These are phyloP conservation scores for Melanostoma mellinum DNA, from an alignment of 2,888 invertebrate genomes.

Conservation along the genomic window DNA sequence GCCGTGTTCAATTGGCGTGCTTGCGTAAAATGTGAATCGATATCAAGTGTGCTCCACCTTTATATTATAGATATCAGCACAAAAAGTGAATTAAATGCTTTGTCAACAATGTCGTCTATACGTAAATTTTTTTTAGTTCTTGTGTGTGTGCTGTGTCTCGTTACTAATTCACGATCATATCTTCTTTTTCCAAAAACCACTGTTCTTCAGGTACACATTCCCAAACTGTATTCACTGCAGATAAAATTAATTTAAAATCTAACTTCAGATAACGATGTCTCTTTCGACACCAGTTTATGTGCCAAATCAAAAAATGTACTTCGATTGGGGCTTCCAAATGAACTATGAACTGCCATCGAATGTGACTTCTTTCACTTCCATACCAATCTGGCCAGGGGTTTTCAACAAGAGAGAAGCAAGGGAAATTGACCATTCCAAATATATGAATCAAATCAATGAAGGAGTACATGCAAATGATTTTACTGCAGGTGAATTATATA, in stretches of 20 bases:
- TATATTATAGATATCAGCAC: conserved; percentile 1
- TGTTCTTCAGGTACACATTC: conserved; percentile 42
- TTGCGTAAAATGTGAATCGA: not conserved
- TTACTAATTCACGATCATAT: conserved; percentile 20
- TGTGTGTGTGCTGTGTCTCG: conserved; percentile 4
- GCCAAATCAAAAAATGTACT: conserved; percentile 78
- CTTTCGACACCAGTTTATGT: conserved; percentile 79
- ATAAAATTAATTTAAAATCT: not conserved
- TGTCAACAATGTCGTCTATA: conserved; percentile 17
- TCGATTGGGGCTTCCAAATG: conserved; percentile 81
- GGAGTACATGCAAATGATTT: conserved; percentile 79
- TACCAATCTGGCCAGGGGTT: conserved; percentile 80
- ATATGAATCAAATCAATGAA: conserved; percentile 5
- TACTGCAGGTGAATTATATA: conserved; percentile 80
- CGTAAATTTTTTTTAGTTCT: not conserved
- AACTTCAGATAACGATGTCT: conserved; percentile 77
- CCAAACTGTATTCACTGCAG: not conserved
- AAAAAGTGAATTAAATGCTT: conserved; percentile 6
- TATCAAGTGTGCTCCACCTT: not conserved
- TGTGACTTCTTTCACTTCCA: conserved; percentile 78
- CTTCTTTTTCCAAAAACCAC: conserved; percentile 53
- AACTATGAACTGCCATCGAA: conserved; percentile 78
- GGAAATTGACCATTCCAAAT: conserved; percentile 52
- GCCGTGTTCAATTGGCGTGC: too few species aligned
- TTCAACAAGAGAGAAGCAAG: conserved; percentile 59